phyloP scores from a whole-genome alignment of 2,797 vertebrate genomes.

The Neoniphon sammara region DNA sequence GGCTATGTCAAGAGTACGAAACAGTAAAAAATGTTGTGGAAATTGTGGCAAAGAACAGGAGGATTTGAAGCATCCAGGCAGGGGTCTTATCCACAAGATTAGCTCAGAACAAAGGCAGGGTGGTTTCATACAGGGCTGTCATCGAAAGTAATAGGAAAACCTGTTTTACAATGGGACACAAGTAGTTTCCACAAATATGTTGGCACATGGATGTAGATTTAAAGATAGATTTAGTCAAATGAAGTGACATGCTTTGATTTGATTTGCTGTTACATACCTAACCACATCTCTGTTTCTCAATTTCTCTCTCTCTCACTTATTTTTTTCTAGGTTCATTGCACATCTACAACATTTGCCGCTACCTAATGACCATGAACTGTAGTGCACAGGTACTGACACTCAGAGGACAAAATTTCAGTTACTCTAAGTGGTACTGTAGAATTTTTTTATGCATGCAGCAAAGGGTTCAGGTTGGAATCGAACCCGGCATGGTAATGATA shows the following conservation, averaged over 20 bases:
- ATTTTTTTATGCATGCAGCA: no score
- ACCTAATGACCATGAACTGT: constrained; percentile 88
- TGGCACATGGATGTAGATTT: not conserved
- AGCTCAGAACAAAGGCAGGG: not conserved
- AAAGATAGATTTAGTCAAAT: not conserved
- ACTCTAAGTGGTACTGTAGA: no score
- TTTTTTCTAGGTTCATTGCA: constrained; percentile 86
- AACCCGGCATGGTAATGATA: no score
- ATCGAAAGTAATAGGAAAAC: not conserved
- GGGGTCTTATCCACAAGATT: not conserved
- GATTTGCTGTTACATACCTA: not conserved
- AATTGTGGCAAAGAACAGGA: not conserved
- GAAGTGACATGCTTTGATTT: not conserved
- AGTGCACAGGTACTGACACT: constrained; percentile 86
- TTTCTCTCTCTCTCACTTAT: constrained; percentile 5
- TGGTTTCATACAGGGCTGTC: constrained; percentile 2
- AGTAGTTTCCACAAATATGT: constrained; percentile 1
- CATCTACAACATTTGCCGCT: constrained; percentile 92
- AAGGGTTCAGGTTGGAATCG: no score
- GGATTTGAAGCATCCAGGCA: not conserved
- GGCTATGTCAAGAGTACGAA: not conserved
- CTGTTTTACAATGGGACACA: not conserved
- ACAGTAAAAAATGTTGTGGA: not conserved
- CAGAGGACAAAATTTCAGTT: not conserved
- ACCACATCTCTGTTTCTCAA: not conserved